Conservation (phyloP, 2,888 invertebrate genomes). For the Archips crataeganus region DNA sequence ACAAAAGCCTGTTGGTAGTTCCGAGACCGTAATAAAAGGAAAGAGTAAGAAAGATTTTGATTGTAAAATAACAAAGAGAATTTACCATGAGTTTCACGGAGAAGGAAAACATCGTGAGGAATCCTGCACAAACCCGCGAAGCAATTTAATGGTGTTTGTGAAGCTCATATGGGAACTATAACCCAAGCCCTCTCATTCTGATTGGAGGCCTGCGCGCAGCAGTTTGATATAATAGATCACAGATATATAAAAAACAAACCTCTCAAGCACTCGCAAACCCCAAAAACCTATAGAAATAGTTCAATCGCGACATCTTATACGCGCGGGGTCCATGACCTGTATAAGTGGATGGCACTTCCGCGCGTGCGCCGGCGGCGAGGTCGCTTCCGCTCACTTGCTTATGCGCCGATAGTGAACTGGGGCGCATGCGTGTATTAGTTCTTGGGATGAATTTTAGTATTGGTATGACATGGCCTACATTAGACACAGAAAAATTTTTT, state of each 20-base stretch:
- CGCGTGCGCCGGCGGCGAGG: constrained; percentile 62
- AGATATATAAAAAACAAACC: background rate
- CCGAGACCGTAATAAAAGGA: no score
- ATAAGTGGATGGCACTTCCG: constrained; percentile 62
- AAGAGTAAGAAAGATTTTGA: no score
- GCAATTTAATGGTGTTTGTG: no score
- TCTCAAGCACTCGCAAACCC: background rate
- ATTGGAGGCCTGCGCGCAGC: no score
- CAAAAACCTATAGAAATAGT: background rate
- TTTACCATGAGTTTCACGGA: no score
- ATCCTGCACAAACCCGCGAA: no score
- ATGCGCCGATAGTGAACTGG: constrained; percentile 55
- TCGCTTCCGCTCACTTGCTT: constrained; percentile 68
- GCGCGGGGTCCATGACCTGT: constrained; percentile 71
- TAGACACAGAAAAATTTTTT: background rate
- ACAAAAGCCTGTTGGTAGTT: no score
- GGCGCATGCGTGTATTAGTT: constrained; percentile 5
- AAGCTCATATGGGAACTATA: no score
- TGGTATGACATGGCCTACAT: background rate
- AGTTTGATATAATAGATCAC: no score
- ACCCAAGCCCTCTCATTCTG: no score
- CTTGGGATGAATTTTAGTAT: background rate
- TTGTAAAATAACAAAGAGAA: no score
- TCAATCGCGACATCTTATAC: constrained; percentile 14
- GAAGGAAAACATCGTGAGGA: no score